Base-by-base conservation (phyloP, 2,888 invertebrate genomes). In the Hemistola chrysoprasaria region DNA sequence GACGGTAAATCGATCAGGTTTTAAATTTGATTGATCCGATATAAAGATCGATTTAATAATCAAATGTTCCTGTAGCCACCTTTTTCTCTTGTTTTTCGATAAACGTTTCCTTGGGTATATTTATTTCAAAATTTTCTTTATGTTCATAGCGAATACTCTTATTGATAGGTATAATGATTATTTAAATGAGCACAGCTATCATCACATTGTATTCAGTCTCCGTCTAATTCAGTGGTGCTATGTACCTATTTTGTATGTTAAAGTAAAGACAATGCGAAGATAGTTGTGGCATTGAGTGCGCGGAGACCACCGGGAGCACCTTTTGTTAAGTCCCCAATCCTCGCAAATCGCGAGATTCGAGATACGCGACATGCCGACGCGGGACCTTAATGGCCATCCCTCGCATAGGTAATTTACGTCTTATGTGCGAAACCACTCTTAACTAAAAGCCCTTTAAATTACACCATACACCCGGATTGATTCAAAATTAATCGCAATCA, bases 11-110 rank as follows among this genome's bases (percentile, higher is more conserved):
- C 78, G 78, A 87, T 86, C 83, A 81, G 74, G 80, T 82, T 85
- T 86, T 79, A 82, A 87, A 85, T 86, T 86, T 87, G 88, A 88
- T 88, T 88, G 84, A 87, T 87, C 86, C 83, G 85, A 87, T 85
- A 84, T 80, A 79, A 85, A 83, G 79, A 86, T 85, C 86, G 80
- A 84, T 84, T 88, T 85, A 80, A 81, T 85, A 82, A 85, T 78
- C 75, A 71, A 75, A 73, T 84, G 78, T 83, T 81, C 76, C 75
- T 65, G 65, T 70, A 65, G 70, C n/a, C n/a, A n/a, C n/a, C n/a
- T 66, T 77, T 74, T 77, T 74, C 74, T 76, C 67, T 77, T 68
- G 64, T 73, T 78, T 79, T 78, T 78, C 71, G 77, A 77, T 81
- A 78, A 82, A 74, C 75, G 77, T 68, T 77, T 75, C 66, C 69